Evolutionary conservation across 1,140 invertebrate genomes (phyloP), one percentile per base, ranked within the genome.

Genomic region (Capitella teleta): DNA sequence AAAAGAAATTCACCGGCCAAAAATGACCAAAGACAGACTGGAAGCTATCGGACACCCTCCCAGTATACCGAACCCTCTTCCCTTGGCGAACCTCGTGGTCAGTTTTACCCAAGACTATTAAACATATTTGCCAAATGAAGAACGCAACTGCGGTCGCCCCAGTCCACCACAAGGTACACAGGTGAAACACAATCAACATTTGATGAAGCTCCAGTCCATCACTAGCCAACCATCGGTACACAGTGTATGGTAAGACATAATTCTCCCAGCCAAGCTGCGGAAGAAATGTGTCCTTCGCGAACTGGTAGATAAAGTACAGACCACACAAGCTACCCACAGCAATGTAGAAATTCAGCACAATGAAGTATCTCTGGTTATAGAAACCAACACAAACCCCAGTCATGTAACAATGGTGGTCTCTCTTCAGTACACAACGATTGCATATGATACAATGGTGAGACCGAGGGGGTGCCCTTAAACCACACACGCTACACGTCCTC

Each of bases 351-450:
- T 12, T 32, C 26, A 32, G 4, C 10, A 47, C 45, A 16, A 34
- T 19, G 23, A 47, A 47, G 23, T 47, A 47, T 32, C 30, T 76
- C 57, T 85, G 82, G 70, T 95, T 95, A 43, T 78, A 77, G 63
- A 89, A 83, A 1, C 90, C 91, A 18, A 95, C 75, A 69, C 91
- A 95, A 60, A 81, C 83, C 14, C 82, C 82, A 21, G 84, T 82
- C 66, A 94, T 94, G 30, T 83, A 81, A 63, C 92, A 96, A 64
- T 97, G 92, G 71, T 96, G 92, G 66, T 96, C 90, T 58, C 90
- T 77, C 66, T 61, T 61, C 45, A 64, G 49, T 3, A 62, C 55
- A 43, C 62, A 64, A n/a, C 6, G 48, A 16, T 54, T 42, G 40
- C 62, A 64, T 24, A 59, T 12, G 1, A 47, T 30, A 38, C 62